A percentile compares a stretch with the other conserved stretches of the same genome.
phyloP scores from a whole-genome alignment of 2,797 vertebrate species.

The Hafferia zeledoni region DNA sequence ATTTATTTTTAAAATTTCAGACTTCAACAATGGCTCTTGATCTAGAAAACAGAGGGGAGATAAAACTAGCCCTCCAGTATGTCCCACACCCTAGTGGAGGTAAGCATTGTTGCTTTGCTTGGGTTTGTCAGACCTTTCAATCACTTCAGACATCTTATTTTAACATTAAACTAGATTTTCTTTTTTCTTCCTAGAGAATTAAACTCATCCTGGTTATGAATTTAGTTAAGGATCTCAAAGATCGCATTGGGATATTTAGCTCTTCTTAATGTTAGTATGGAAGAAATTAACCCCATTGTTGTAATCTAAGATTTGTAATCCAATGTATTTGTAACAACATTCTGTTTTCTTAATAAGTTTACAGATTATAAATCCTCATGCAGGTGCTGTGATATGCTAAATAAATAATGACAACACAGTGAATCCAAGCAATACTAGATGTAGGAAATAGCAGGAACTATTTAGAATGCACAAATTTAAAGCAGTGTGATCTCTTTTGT shows the following conservation, averaged over 20 bases:
- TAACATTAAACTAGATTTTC: neutral
- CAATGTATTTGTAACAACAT: neutral
- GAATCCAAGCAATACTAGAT: neutral
- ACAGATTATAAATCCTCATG: neutral
- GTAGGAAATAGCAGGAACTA: neutral
- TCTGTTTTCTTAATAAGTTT: neutral
- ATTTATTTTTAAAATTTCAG: slow-evolving; percentile 10
- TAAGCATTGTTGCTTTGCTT: slow-evolving; percentile 59
- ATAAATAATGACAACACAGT: neutral
- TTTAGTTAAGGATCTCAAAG: neutral
- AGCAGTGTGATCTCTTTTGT: neutral
- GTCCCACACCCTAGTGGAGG: slow-evolving; percentile 80
- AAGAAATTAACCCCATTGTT: neutral
- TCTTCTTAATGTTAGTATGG: neutral
- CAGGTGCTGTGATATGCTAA: neutral
- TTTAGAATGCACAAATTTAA: neutral
- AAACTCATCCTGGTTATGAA: neutral
- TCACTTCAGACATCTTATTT: neutral
- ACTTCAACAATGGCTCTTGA: slow-evolving; percentile 67
- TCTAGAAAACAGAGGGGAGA: slow-evolving; percentile 82
- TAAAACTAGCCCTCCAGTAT: slow-evolving; percentile 90
- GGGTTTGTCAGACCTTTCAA: neutral
- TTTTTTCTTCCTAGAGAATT: neutral
- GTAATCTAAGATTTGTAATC: neutral
- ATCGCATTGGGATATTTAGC: neutral